phyloP scores from a whole-genome alignment of 2,797 vertebrate species.

The Gymnoscopelus braueri region DNA sequence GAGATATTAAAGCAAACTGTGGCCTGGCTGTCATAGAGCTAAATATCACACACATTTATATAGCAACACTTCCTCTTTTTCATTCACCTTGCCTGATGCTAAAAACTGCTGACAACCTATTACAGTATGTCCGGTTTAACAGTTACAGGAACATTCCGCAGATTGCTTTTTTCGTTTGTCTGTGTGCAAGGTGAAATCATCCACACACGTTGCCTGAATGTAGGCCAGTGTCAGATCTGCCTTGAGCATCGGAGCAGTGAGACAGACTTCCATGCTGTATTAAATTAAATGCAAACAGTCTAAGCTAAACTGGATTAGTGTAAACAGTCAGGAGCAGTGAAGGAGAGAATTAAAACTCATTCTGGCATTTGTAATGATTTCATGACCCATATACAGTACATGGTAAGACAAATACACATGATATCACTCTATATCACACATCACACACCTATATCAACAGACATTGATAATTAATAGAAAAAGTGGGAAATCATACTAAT shows the following conservation, averaged over 20 bases:
- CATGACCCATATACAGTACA: conserved; percentile 63
- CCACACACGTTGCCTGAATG: conserved; percentile 35
- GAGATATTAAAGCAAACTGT: too few species aligned
- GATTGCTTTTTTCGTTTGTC: background rate
- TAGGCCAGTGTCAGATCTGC: conserved; percentile 44
- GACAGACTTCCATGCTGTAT: conserved; percentile 26
- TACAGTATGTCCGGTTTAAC: too few species aligned
- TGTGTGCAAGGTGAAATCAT: background rate
- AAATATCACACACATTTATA: too few species aligned
- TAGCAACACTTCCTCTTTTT: too few species aligned
- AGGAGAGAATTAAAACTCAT: conserved; percentile 51
- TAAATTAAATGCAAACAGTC: conserved; percentile 61
- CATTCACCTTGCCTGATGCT: too few species aligned
- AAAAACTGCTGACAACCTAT: too few species aligned
- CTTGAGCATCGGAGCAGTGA: conserved; percentile 17
- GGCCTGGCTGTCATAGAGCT: too few species aligned
- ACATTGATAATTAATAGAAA: background rate
- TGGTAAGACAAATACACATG: too few species aligned
- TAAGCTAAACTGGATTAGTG: conserved; percentile 61
- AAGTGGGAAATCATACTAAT: background rate
- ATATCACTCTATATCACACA: conserved; percentile 6
- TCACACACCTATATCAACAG: background rate
- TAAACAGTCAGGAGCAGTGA: conserved; percentile 53
- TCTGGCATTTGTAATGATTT: conserved; percentile 55
- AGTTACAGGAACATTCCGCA: too few species aligned